Evolutionary conservation across 2,888 invertebrate species (phyloP), one percentile per base, ranked within the genome.

Genomic region (Xanthorhoe designata): DNA sequence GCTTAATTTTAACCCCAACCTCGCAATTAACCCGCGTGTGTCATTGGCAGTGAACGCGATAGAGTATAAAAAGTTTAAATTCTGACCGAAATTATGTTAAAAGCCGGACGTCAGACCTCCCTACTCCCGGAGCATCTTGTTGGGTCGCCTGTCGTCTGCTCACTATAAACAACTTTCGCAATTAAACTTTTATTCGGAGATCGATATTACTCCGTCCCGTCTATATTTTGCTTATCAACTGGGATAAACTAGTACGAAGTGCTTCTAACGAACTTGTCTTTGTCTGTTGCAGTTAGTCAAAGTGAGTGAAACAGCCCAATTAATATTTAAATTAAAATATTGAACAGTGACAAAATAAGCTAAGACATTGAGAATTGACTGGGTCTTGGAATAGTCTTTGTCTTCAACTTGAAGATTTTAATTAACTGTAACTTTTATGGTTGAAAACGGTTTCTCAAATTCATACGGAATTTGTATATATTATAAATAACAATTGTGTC

Each of bases 151-250:
- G 79, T 78, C 83, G 86, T 87, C 87, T 87, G 85, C 82, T 81
- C 81, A 85, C 84, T 87, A 83, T 86, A 89, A 87, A 87, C 85
- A 90, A 91, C 87, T 91, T 92, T 89, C 70, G 85, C 90, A 91
- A 90, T 92, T 91, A 91, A 91, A 92, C 87, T 91, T 90, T 89
- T 90, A 90, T 90, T 86, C 81, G 80, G 75, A 84, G 79, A 86
- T 88, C 88, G 84, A 86, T 86, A 87, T 86, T 83, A 80, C 85
- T 79, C 75, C 78, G 82, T 79, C 74, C 69, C 73, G 64, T 74
- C 79, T 86, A 85, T 88, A 86, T 85, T 85, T 85, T 85, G 83
- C 81, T 82, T 85, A 86, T 85, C 82, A 81, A 79, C 72, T 78
- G 73, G 64, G 67, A 71, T 68, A 68, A 78, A 64, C 64, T 64